These are phyloP conservation scores for Acleris laterana DNA, from an alignment of 2,888 invertebrate genomes.

Conservation along the genomic window DNA sequence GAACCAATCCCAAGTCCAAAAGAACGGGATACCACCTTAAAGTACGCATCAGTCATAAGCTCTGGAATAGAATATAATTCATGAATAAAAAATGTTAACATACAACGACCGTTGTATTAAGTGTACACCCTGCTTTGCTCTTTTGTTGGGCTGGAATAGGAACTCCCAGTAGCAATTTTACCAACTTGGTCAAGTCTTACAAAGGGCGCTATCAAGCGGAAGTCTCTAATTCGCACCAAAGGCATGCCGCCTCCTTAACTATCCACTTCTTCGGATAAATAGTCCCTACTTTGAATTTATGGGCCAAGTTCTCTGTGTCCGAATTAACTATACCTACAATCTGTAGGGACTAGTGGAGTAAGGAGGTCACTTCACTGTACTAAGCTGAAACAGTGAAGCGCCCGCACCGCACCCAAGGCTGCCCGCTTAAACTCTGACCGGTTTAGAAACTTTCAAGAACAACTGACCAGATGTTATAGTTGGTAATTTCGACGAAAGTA, in stretches of 20 bases:
- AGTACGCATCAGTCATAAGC: too few relatives aligned
- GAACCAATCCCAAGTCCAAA: too few relatives aligned
- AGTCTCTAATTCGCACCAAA: slow-evolving; percentile 18
- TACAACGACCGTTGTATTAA: too few relatives aligned
- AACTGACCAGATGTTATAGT: slow-evolving; percentile 50
- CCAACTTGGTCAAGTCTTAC: background rate
- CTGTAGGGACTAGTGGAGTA: slow-evolving; percentile 8
- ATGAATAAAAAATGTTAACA: too few relatives aligned
- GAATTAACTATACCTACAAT: slow-evolving; percentile 21
- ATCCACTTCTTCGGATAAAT: slow-evolving; percentile 14
- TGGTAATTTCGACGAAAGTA: slow-evolving; percentile 32
- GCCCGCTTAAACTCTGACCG: slow-evolving; percentile 40
- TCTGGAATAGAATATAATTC: too few relatives aligned
- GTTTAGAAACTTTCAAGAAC: slow-evolving; percentile 48
- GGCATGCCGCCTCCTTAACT: slow-evolving; percentile 14
- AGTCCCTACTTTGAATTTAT: slow-evolving; percentile 22
- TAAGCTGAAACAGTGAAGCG: slow-evolving; percentile 27
- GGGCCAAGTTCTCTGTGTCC: slow-evolving; percentile 12
- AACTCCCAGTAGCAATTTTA: too few relatives aligned
- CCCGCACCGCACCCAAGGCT: slow-evolving; percentile 29
- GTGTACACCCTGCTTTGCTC: too few relatives aligned
- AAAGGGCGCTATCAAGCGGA: slow-evolving; percentile 19
- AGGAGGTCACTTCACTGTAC: slow-evolving; percentile 22
- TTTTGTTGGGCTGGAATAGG: too few relatives aligned
- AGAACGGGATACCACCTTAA: too few relatives aligned